phyloP scores from a whole-genome alignment of 2,113 vertebrate genomes.

The Xenus cinereus region DNA sequence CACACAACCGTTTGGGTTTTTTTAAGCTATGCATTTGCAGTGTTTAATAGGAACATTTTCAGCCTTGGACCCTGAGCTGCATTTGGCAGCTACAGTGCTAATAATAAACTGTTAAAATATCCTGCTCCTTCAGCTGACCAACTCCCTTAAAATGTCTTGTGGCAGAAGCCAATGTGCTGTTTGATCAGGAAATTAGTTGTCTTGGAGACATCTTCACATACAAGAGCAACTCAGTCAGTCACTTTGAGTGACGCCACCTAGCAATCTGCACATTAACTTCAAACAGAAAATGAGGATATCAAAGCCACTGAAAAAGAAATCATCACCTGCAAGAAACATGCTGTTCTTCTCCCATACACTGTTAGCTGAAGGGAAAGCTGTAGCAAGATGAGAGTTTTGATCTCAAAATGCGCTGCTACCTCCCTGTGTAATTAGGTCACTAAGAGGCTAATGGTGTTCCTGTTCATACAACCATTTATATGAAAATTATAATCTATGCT shows the following conservation, averaged over 20 bases:
- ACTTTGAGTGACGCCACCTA: slow-evolving; percentile 19
- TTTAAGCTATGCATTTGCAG: background rate
- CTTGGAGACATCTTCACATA: slow-evolving; percentile 43
- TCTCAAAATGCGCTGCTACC: background rate
- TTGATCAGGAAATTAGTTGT: slow-evolving; percentile 54
- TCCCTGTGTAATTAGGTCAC: background rate
- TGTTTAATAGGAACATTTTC: background rate
- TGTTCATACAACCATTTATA: background rate
- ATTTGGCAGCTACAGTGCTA: slow-evolving; percentile 12
- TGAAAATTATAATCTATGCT: background rate
- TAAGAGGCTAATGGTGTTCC: background rate
- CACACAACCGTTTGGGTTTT: background rate
- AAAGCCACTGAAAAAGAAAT: slow-evolving; percentile 34
- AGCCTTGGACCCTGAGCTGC: background rate
- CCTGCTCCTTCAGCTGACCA: slow-evolving; percentile 27
- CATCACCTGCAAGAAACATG: slow-evolving; percentile 27
- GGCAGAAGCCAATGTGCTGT: slow-evolving; percentile 4
- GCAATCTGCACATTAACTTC: slow-evolving; percentile 34
- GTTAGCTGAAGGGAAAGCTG: background rate
- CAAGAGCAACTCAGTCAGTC: slow-evolving; percentile 31
- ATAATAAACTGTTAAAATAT: slow-evolving; percentile 29
- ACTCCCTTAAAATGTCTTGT: slow-evolving; percentile 16
- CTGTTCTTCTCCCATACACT: background rate
- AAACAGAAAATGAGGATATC: slow-evolving; percentile 46
- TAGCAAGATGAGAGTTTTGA: background rate